Base-by-base conservation (phyloP, 2,113 vertebrate genomes). In the Peromyscus leucopus region DNA sequence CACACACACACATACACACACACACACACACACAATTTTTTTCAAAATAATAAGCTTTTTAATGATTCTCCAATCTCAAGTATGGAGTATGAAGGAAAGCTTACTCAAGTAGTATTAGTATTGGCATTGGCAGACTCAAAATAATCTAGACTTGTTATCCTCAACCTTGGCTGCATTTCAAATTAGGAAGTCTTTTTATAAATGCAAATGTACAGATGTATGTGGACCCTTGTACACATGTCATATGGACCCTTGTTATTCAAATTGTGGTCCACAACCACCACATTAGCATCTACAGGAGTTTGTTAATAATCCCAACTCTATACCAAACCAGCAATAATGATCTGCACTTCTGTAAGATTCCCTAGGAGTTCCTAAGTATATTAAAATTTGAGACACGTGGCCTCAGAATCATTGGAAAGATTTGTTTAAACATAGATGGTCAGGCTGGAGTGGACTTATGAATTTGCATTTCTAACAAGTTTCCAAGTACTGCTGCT, bases 371-470 rank as follows among this genome's bases (percentile, higher is more conserved):
- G 39, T 57, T 36, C 51, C 48, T 19, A 63, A 90, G 57, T 21
- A 57, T 36, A 48, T 96, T 89, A 69, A 90, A 94, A 22, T 84
- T 57, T 95, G 75, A 95, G 69, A 90, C 59, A 92, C 36, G 71
- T 2, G 71, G 55, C 24, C 59, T 91, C 59, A 59, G 63, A 94
- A 65, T 91, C 42, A 76, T 33, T 82, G 80, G 65, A 95, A 91
- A 15, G 16, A 33, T 85, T 69, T 89, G 19, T 92, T 96, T 92
- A 63, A 95, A 90, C 46, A 92, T 2, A 79, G 33, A 69, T 42
- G 63, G 51, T 33, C 82, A 71, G 63, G 19, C 79, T 71, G 80
- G 51, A 51, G 15, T 36, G 55, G 2, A 51, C 22, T 93, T 67
- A 0, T 59, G 36, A 87, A 87, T 95, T 61, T 92, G 48, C 57